These are phyloP conservation scores for Balaeniceps rex DNA, from an alignment of 2,113 vertebrate genomes.

Conservation along the genomic window DNA sequence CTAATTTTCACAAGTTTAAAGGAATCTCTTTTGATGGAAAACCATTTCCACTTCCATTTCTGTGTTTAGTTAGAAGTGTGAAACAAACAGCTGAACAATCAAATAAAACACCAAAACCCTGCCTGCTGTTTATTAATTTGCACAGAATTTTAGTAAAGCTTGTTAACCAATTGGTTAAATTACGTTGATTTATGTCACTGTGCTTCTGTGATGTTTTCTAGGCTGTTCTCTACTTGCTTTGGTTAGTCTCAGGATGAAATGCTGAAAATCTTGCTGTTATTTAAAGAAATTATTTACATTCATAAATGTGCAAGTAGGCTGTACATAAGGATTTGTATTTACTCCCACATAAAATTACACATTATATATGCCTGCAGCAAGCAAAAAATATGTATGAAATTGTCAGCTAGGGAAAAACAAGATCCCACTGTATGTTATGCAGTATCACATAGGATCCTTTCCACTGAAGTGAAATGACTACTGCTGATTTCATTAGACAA, in stretches of 20 bases:
- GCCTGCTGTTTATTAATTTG: not conserved
- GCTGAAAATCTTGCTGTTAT: not conserved
- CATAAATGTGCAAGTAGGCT: not conserved
- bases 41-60: not conserved
- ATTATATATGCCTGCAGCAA: not conserved
- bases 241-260: not conserved
- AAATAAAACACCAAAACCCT: not conserved
- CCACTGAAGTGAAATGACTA: not conserved
- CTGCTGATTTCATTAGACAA: not conserved
- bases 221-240: not conserved
- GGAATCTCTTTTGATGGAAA: not conserved
- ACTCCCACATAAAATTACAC: not conserved
- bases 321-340: not conserved
- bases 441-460: not conserved
- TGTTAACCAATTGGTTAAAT: not conserved
- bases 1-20: conserved; percentile 39
- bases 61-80: not conserved
- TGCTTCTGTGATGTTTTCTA: not conserved
- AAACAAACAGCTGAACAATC: not conserved
- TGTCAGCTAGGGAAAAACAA: not conserved
- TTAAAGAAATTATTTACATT: not conserved
- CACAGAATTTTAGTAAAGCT: not conserved
- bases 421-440: not conserved
- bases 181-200: not conserved
- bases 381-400: not conserved